These are phyloP conservation scores for Drosophila nikananu DNA, from an alignment of 1,140 invertebrate genomes.

Conservation along the genomic window DNA sequence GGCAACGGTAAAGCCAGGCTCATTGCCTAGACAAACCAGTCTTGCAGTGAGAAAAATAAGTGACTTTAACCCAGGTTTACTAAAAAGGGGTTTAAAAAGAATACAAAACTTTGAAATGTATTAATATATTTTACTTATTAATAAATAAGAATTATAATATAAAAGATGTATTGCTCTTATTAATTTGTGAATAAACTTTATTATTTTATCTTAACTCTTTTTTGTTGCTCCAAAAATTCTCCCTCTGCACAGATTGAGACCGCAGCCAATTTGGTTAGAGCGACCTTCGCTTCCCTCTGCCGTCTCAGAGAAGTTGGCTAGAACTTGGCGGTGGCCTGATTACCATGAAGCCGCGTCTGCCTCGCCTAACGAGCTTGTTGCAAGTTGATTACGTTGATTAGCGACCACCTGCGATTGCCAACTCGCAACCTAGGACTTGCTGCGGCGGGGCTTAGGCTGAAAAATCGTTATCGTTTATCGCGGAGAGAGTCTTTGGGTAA, in stretches of 20 bases:
- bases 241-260: background rate
- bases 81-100: no score
- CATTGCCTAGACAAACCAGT: conserved; percentile 49
- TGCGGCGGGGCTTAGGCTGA: conserved; percentile 27
- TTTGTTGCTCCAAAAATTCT: background rate
- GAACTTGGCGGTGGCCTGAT: conserved; percentile 71
- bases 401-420: conserved; percentile 75
- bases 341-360: conserved; percentile 54
- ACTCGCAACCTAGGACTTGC: background rate
- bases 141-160: background rate
- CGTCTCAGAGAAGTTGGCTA: conserved; percentile 23
- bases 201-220: background rate
- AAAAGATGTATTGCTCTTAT: background rate
- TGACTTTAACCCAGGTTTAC: no score
- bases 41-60: background rate
- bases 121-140: background rate
- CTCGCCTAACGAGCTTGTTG: conserved; percentile 58
- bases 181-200: no score
- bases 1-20: conserved; percentile 69
- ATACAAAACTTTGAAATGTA: no score
- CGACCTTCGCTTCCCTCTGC: conserved; percentile 26
- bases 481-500: conserved; percentile 46
- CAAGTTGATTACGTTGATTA: conserved; percentile 73
- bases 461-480: conserved; percentile 51
- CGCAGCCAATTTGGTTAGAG: conserved; percentile 40